These are phyloP conservation scores for Parus major DNA, from an alignment of 2,113 vertebrate species.

Conservation along the genomic window DNA sequence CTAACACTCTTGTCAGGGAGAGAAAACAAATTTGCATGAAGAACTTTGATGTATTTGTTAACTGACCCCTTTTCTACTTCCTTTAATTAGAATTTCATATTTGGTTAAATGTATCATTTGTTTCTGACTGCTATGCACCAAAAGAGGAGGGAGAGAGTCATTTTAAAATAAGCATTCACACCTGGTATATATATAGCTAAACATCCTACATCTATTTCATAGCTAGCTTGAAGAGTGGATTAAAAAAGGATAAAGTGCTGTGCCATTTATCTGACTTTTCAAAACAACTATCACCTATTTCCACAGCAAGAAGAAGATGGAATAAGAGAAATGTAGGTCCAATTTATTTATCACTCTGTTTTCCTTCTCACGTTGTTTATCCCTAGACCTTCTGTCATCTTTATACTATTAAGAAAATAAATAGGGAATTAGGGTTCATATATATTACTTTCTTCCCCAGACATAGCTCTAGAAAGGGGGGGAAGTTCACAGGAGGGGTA, in stretches of 20 bases:
- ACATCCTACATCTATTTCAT: neutral
- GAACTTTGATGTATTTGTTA: conserved; percentile 1
- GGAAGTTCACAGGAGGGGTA: neutral
- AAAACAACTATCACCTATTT: neutral
- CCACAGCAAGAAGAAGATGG: neutral
- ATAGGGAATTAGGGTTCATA: neutral
- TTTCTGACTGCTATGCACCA: neutral
- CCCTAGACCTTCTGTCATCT: neutral
- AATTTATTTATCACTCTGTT: neutral
- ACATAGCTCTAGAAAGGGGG: neutral
- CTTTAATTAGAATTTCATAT: conserved; percentile 56
- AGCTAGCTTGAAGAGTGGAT: neutral
- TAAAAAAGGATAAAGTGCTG: neutral
- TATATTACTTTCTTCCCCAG: neutral
- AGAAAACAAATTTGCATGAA: conserved; percentile 21
- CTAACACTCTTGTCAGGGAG: neutral
- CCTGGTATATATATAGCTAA: neutral
- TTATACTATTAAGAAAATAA: neutral
- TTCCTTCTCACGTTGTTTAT: neutral
- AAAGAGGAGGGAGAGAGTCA: neutral
- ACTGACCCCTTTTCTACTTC: conserved; percentile 13
- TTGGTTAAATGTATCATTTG: conserved; percentile 28
- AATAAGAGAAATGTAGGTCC: neutral
- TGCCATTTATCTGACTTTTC: neutral
- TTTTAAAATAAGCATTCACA: neutral